Evolutionary conservation across 2,113 vertebrate genomes (phyloP), one percentile per base, ranked within the genome.

Genomic region (Podarcis cretensis): DNA sequence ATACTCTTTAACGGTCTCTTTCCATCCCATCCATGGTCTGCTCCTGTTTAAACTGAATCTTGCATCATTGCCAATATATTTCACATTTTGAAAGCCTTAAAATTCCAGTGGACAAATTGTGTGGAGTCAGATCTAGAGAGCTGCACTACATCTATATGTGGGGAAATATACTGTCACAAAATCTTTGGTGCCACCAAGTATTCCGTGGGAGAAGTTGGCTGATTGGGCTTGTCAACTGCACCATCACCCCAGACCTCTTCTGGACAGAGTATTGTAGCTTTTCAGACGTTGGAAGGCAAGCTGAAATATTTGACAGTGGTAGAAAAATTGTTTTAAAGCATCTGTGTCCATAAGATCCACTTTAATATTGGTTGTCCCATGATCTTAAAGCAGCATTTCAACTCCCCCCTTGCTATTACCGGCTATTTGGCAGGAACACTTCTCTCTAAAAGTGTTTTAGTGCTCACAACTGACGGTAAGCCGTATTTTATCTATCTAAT

Each of bases 401-500:
- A 83, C 87, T 82, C 92, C 89, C 65, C 74, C 83, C 63, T 87
- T 14, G 59, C 77, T 89, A 30, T 63, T 68, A 78, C 57, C 40
- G 80, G 35, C 71, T 83, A 89, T 87, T 89, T 93, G 89, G 89
- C 86, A 91, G 54, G 43, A 37, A 3, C 1, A 12, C 68, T 90
- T 73, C 76, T 90, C 90, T 89, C 84, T 88, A 90, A 85, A 57
- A 71, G 88, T 81, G 32, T 91, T 94, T 92, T 85, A 93, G 89
- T 87, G 77, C 91, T 93, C 84, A 73, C 87, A 89, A 83, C 84
- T 94, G 84, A 91, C 68, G 80, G 89, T 89, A 89, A 94, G 71
- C 89, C 88, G 1, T 93, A 91, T 92, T 94, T 95, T 90, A 91
- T 84, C 79, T 84, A 87, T 85, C 78, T 75, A 94, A 88, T 74